These are phyloP conservation scores for Neoscelio sp. DNA, from an alignment of 2,888 invertebrate species.

Conservation along the genomic window DNA sequence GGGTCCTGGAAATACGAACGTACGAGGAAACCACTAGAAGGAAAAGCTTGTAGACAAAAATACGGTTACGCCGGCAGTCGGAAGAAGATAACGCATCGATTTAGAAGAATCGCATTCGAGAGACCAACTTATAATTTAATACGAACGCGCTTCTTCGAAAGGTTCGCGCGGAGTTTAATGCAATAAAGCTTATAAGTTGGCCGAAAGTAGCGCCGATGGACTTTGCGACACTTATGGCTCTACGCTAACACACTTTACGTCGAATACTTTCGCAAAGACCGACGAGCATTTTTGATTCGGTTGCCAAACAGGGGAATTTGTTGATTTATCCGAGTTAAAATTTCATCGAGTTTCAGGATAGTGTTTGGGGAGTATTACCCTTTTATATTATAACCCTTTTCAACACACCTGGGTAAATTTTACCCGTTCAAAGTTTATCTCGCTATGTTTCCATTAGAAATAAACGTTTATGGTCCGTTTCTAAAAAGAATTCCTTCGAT, in stretches of 20 bases:
- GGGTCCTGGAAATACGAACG: constrained; percentile 10
- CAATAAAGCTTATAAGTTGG: neutral
- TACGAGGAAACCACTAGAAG: constrained; percentile 27
- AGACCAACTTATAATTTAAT: constrained; percentile 45
- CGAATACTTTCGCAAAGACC: neutral
- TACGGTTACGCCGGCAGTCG: constrained; percentile 27
- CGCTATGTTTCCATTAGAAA: no score
- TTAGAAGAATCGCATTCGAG: constrained; percentile 37
- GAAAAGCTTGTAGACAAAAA: constrained; percentile 29
- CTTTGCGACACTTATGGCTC: neutral
- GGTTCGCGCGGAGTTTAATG: neutral
- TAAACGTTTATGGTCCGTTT: no score
- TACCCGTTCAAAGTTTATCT: no score
- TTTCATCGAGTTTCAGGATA: no score
- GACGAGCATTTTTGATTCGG: no score
- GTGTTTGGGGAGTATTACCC: no score
- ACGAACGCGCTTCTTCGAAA: constrained; percentile 11
- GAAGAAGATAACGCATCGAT: constrained; percentile 47
- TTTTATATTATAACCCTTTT: no score
- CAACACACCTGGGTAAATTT: no score
- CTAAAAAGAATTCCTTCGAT: no score
- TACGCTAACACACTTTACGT: neutral
- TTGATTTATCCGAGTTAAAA: no score
- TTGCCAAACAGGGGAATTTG: no score
- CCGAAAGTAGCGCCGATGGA: no score